These are phyloP conservation scores for Eufriesea mexicana DNA, from an alignment of 1,140 invertebrate genomes.

Conservation along the genomic window DNA sequence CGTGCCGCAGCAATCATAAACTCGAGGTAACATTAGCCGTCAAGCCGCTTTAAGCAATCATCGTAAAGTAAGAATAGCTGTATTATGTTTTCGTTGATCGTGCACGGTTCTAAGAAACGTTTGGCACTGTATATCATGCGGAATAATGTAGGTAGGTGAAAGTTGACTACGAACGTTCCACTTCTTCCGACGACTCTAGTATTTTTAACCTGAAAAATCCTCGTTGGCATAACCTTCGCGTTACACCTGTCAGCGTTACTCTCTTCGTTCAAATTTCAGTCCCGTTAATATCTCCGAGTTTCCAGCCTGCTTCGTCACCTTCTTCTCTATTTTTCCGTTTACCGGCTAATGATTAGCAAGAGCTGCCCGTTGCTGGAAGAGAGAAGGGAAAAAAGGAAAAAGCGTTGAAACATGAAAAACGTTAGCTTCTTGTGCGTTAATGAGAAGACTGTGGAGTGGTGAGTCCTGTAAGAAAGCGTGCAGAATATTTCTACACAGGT, in stretches of 20 bases:
- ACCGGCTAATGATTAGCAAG: not conserved
- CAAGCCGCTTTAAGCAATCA: constrained; percentile 7
- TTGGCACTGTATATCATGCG: not conserved
- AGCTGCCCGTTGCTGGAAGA: not conserved
- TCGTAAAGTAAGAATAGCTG: not conserved
- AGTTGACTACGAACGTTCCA: not conserved
- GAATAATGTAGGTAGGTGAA: not conserved
- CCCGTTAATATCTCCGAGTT: too few species aligned
- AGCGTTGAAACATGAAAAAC: not conserved
- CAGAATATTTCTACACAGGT: constrained; percentile 28
- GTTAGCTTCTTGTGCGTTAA: not conserved
- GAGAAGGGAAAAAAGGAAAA: not conserved
- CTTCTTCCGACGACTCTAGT: not conserved
- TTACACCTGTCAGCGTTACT: too few species aligned
- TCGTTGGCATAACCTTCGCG: too few species aligned
- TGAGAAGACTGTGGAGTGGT: not conserved
- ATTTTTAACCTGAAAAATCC: too few species aligned
- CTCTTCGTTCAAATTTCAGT: too few species aligned
- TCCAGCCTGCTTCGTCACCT: too few species aligned
- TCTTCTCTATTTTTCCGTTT: not conserved
- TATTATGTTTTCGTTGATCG: constrained; percentile 8
- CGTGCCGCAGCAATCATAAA: not conserved
- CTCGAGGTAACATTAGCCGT: not conserved
- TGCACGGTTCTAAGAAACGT: not conserved
- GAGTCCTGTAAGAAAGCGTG: not conserved